Evolutionary conservation across 2,113 vertebrate genomes (phyloP), one percentile per base, ranked within the genome.

Genomic region (Syrrhaptes paradoxus): DNA sequence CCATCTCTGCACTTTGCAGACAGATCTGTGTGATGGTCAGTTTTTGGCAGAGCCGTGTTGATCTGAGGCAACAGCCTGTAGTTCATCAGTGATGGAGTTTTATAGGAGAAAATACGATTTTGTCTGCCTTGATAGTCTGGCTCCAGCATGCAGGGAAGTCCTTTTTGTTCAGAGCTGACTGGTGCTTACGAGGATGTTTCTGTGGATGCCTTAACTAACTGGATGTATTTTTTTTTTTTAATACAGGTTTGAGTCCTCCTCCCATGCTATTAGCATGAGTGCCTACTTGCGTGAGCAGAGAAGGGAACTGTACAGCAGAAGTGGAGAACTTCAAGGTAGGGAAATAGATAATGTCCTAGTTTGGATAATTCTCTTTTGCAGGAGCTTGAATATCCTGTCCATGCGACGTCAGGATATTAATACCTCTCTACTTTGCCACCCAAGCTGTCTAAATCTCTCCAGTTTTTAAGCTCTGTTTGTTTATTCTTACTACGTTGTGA

Each of bases 261-360:
- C 99, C 67, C 99, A 99, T 34, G 99, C 99, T 73, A 99, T 99
- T 93, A 99, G 99, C 89, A 99, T 99, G 99, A 99, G 99, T 7
- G 99, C 99, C 71, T 99, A 99, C 89, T 89, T 99, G 97, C 96
- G 99, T 46, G 99, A 99, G 95, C 99, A 99, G 98, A 98, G 99
- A 54, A 95, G 99, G 93, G 99, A 99, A 89, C 98, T 99, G 14
- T 99, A 99, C 97, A 99, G 99, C 97, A 98, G 99, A 93, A 99
- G 99, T n/a, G 99, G 99, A 90, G 99, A 99, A 91, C 98, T 99
- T 55, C 99, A 99, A 99, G 99, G 99, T 99, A 85, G 84, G 98
- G 5, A 63, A 67, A 20, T 1, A 12, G 6, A 88, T 25, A n/a
- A 41, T 5, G 9, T 34, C 9, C 2, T 12, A 1, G 6, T 22